Evolutionary conservation across 2,797 vertebrate genomes (phyloP), one percentile per base, ranked within the genome.

Genomic region (Erethizon dorsatum): DNA sequence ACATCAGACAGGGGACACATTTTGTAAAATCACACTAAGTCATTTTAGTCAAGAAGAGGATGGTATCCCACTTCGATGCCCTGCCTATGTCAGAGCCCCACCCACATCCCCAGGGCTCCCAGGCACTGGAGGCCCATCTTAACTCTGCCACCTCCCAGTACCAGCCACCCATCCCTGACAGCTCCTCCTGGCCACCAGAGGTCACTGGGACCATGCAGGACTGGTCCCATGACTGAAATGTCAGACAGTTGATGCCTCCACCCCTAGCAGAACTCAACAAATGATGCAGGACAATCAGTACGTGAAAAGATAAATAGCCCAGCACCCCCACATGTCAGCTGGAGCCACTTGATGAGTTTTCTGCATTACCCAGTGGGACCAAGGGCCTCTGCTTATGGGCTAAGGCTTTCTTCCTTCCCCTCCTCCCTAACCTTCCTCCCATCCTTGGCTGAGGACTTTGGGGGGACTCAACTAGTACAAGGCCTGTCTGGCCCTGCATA

Each of bases 401-500:
- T 37, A 20, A 6, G 2, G 18, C 57, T 75, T 26, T 54, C 77
- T 45, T 47, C 31, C 77, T 59, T 45, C 47, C 86, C 50, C 41
- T 33, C 52, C 57, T 26, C 31, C 47, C 3, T 4, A 11, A 1
- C 57, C 85, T 20, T 67, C 83, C 41, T 57, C 52, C 52, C 17
- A 1, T 14, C 63, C 84, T 24, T 24, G 0, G 63, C 65, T 78
- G 9, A 0, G 63, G 69, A 20, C 15, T 67, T 82, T 54, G 6
- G 50, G 28, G 50, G 56, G 83, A 33, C 45, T 54, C 84, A 45
- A 59, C 75, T 37, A 52, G 86, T 28, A 54, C 33, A 31, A 73
- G 71, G 24, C 71, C 93, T 86, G 91, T 28, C 89, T 88, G 94
- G 93, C 85, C 96, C 88, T 75, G 82, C 88, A 83, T 83, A 95